Evolutionary conservation across 35 echinoderm and acorn worm genomes (phyloP).

Genomic region (Holothuria glaberrima): DNA sequence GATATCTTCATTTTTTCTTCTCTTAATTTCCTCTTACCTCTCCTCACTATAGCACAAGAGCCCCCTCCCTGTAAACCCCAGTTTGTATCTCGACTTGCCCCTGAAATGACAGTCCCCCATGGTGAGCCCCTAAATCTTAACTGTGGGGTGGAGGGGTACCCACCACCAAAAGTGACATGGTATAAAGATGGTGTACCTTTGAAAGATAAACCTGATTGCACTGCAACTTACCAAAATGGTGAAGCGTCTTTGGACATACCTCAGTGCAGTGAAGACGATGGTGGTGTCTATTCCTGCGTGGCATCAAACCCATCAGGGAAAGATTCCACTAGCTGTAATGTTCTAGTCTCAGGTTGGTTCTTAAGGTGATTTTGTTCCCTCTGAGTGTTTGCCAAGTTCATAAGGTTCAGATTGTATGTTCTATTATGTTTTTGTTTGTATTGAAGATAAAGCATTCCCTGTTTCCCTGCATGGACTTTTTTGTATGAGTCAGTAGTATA

Average conservation of each 20-base stretch:
- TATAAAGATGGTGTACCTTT: slow-evolving; percentile 83
- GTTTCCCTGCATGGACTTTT: too few relatives aligned
- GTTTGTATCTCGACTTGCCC: slow-evolving; percentile 32
- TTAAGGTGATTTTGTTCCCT: not conserved
- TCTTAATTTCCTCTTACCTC: not conserved
- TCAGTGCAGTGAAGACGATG: slow-evolving; percentile 59
- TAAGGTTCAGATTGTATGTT: too few relatives aligned
- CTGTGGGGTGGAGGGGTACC: slow-evolving; percentile 81
- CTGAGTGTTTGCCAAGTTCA: too few relatives aligned
- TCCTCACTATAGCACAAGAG: slow-evolving; percentile 19
- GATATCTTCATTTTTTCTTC: too few relatives aligned
- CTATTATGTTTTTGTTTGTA: too few relatives aligned
- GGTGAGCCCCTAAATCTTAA: slow-evolving; percentile 63
- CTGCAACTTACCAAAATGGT: slow-evolving; percentile 68
- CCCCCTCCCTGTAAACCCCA: slow-evolving; percentile 51
- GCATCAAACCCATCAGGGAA: slow-evolving; percentile 77
- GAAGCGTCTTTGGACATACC: slow-evolving; percentile 71
- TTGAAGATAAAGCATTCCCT: too few relatives aligned
- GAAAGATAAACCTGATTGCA: slow-evolving; percentile 56
- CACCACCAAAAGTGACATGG: slow-evolving; percentile 83
- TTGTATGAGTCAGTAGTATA: too few relatives aligned
- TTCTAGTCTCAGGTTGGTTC: slow-evolving; percentile 80
- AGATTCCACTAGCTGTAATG: slow-evolving; percentile 72
- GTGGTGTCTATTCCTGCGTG: slow-evolving; percentile 70
- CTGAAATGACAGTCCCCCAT: slow-evolving; percentile 31